Evolutionary conservation across 2,113 vertebrate species (phyloP).

Genomic region (Meleagris gallopavo): DNA sequence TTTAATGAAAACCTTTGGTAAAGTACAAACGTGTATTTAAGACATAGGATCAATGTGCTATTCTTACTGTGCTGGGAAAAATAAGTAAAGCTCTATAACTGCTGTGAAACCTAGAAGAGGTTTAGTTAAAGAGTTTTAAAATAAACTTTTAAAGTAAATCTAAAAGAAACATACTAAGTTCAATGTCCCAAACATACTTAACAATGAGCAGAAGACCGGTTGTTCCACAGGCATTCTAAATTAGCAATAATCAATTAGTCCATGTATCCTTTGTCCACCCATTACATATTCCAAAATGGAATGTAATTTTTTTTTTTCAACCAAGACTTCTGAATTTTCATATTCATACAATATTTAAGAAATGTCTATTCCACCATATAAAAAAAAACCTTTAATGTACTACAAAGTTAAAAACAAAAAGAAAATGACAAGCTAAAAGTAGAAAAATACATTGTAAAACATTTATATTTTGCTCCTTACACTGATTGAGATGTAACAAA

Average conservation of each 20-base stretch:
- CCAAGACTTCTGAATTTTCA: constrained; percentile 24
- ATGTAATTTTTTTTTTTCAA: constrained; percentile 8
- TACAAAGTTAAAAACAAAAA: constrained; percentile 72
- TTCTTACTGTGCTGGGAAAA: constrained; percentile 42
- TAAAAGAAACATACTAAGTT: constrained; percentile 63
- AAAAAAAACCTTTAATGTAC: constrained; percentile 73
- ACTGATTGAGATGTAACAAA: constrained; percentile 53
- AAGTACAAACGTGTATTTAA: constrained; percentile 54
- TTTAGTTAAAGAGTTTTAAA: constrained; percentile 53
- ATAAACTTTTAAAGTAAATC: constrained; percentile 55
- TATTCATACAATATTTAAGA: constrained; percentile 49
- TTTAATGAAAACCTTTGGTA: constrained; percentile 41
- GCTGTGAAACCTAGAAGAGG: constrained; percentile 36
- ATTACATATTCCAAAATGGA: constrained; percentile 9
- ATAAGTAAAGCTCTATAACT: constrained; percentile 35
- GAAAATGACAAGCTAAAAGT: constrained; percentile 73
- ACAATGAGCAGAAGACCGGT: constrained; percentile 42
- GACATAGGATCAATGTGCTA: neutral
- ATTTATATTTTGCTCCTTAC: constrained; percentile 66
- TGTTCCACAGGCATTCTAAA: constrained; percentile 62
- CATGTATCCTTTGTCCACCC: neutral
- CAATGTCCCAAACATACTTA: constrained; percentile 46
- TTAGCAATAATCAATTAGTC: neutral
- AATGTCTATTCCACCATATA: constrained; percentile 78
- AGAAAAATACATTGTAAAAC: constrained; percentile 77